Evolutionary conservation across 2,888 invertebrate species (phyloP).

Genomic region (Sesia bembeciformis): DNA sequence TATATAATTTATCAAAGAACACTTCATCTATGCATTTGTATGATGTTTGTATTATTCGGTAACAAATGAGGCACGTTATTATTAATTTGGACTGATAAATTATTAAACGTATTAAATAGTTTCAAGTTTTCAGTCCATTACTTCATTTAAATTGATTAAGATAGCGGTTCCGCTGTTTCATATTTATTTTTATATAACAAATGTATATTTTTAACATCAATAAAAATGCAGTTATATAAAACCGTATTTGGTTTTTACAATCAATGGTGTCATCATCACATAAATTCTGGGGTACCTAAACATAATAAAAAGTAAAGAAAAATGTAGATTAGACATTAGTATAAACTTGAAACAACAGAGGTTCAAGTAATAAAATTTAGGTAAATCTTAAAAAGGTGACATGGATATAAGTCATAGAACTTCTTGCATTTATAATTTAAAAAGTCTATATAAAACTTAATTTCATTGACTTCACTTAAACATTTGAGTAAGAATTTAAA

Average conservation of each 20-base stretch:
- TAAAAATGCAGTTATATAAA: slow-evolving; percentile 31
- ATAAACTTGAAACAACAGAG: no score
- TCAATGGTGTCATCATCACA: slow-evolving; percentile 71
- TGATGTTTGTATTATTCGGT: slow-evolving; percentile 60
- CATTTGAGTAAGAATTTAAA: no score
- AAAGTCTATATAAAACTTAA: no score
- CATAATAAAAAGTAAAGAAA: slow-evolving; percentile 3
- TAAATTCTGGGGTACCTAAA: slow-evolving; percentile 15
- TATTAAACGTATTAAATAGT: no score
- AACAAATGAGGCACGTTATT: slow-evolving; percentile 70
- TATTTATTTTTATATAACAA: neutral
- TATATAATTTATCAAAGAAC: slow-evolving; percentile 67
- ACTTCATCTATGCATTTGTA: slow-evolving; percentile 57
- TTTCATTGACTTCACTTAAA: no score
- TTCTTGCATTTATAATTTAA: no score
- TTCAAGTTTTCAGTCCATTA: no score
- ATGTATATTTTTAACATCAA: neutral
- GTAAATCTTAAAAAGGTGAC: no score
- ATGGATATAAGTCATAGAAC: no score
- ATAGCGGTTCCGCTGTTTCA: slow-evolving; percentile 9
- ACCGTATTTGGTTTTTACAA: slow-evolving; percentile 48
- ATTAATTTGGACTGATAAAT: slow-evolving; percentile 13
- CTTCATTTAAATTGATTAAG: no score
- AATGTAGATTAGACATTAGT: neutral
- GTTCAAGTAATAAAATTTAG: no score